Evolutionary conservation across 2,113 vertebrate species (phyloP).

Genomic region (Burhinus oedicnemus): DNA sequence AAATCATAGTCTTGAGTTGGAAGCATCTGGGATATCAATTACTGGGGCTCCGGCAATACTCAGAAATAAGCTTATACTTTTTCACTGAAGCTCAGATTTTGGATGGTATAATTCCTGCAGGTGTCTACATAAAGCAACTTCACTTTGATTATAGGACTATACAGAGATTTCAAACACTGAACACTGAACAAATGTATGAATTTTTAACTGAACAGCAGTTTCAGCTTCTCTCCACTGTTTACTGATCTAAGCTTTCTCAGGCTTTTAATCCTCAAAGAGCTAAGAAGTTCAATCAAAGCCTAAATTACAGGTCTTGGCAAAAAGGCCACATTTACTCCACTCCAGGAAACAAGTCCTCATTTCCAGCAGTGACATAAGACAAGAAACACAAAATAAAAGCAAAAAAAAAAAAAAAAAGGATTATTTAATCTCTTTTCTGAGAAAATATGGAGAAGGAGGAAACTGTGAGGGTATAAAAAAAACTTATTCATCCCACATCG

Average conservation of each 20-base stretch:
- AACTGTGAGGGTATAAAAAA: not conserved
- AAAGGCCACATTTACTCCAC: not conserved
- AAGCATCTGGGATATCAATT: not conserved
- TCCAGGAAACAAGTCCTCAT: not conserved
- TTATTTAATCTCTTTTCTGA: not conserved
- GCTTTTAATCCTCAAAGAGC: not conserved
- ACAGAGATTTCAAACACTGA: not conserved
- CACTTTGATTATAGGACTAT: not conserved
- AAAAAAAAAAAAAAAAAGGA: not conserved
- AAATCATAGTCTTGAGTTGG: not conserved
- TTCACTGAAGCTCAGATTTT: not conserved
- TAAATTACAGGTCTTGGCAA: not conserved
- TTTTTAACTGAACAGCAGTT: not conserved
- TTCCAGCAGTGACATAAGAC: not conserved
- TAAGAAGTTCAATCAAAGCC: not conserved
- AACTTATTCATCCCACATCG: not conserved
- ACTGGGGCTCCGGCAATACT: not conserved
- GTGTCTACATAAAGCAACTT: not conserved
- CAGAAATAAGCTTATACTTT: not conserved
- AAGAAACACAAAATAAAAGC: not conserved
- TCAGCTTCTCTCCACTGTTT: not conserved
- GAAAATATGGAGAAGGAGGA: not conserved
- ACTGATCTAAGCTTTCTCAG: not conserved
- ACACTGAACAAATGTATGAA: not conserved
- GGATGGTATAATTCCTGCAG: not conserved